Evolutionary conservation across 2,888 invertebrate genomes (phyloP), one percentile per base, ranked within the genome.

Genomic region (Meiosimyza decipiens): DNA sequence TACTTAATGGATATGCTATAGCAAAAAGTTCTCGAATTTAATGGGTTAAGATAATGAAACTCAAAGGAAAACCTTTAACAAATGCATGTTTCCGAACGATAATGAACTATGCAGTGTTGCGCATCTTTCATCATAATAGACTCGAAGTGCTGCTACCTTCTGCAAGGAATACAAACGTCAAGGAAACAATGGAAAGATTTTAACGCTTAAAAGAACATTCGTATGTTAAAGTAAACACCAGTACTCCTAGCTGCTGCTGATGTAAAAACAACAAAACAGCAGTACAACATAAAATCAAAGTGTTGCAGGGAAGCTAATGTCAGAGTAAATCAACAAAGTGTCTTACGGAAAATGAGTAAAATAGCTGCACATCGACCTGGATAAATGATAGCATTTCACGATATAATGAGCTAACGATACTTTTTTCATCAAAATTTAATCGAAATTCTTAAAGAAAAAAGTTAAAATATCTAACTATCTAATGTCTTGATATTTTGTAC

Each of bases 131-230:
- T 28, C 49, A 49, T 47, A 16, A 40, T 15, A 28, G 18, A 9
- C 40, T 33, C 40, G 18, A 1, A 28, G 28, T 18, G 13, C 54
- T 11, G 18, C 66, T 40, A 40, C 40, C 40, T 55, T 28, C 16
- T 50, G 15, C 50, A 69, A 59, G 68, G 60, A 69, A 51, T 57
- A 69, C 68, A 60, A 69, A 54, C 70, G 7, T 40, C 1, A 40
- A 40, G 9, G 70, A 63, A 63, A 70, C 70, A 70, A 70, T 63
- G 70, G 40, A 40, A 63, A 63, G 62, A 52, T 70, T 62, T 54
- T 70, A 54, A 63, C 70, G 70, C 63, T 70, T 62, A 63, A 70
- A 70, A 54, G 52, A 59, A 52, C 70, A 70, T 70, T 68, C 70
- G 70, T 54, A 70, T 70, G 54, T 40, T 54, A 63, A 69, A 60